Percentiles rank a stretch among this genome's conserved stretches.
These are phyloP conservation scores for Agrilus planipennis DNA, from an alignment of 1,140 invertebrate genomes.

Conservation along the genomic window DNA sequence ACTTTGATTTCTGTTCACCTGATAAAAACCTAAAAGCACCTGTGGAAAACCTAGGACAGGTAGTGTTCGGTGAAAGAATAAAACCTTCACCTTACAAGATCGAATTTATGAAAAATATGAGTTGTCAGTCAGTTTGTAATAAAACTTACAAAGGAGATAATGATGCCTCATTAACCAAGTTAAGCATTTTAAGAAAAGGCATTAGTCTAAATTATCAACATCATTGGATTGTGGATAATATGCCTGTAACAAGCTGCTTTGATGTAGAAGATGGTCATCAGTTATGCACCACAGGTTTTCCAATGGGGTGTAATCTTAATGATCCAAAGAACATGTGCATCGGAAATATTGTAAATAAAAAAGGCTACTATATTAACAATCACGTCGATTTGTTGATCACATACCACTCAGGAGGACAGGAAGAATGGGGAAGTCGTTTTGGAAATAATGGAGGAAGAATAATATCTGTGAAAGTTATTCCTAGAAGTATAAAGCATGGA, in stretches of 20 bases:
- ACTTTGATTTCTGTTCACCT: conserved; percentile 86
- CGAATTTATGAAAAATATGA: conserved; percentile 57
- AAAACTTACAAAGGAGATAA: conserved; percentile 62
- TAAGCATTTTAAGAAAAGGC: conserved; percentile 77
- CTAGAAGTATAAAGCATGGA: conserved; percentile 28
- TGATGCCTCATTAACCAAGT: conserved; percentile 49
- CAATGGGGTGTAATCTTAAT: conserved; percentile 85
- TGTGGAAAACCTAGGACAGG: conserved; percentile 95
- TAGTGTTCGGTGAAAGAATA: conserved; percentile 96
- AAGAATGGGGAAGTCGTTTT: conserved; percentile 74
- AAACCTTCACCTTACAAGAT: conserved; percentile 81
- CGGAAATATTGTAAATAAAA: conserved; percentile 11
- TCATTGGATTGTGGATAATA: conserved; percentile 97
- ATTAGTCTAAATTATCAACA: conserved; percentile 97
- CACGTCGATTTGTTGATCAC: conserved; percentile 89
- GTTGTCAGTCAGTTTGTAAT: conserved; percentile 59
- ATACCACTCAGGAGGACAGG: conserved; percentile 76
- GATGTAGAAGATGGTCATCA: conserved; percentile 59
- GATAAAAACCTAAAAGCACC: conserved; percentile 65
- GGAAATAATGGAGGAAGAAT: conserved; percentile 77
- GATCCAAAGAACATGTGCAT: conserved; percentile 29
- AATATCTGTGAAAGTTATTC: conserved; percentile 59
- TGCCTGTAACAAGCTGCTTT: conserved; percentile 96
- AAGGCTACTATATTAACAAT: conserved; percentile 83
- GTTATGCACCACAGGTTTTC: conserved; percentile 90